Evolutionary conservation across 1,140 invertebrate species (phyloP).

Genomic region (Drosophila tristis): DNA sequence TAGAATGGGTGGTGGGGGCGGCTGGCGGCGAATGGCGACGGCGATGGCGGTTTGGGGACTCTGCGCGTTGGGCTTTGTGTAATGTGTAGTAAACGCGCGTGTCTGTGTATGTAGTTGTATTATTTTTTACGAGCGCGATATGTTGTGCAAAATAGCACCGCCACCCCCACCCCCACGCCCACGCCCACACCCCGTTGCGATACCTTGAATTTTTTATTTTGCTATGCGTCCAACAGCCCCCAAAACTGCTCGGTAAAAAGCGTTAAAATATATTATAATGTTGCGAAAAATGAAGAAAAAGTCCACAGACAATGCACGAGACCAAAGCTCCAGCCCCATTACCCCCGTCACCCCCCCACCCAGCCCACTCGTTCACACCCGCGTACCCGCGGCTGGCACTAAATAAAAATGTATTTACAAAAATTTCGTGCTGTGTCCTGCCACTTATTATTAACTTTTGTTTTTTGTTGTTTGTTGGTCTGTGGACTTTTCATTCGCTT

Average conservation of each 20-base stretch:
- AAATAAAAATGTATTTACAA: conserved; percentile 50
- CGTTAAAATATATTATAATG: conserved; percentile 50
- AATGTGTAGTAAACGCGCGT: conserved; percentile 69
- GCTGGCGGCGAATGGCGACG: too few relatives aligned
- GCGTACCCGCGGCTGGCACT: conserved; percentile 13
- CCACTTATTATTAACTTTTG: conserved; percentile 27
- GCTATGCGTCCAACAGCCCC: neutral
- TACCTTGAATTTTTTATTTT: conserved; percentile 35
- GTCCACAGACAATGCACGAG: neutral
- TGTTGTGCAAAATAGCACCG: conserved; percentile 76
- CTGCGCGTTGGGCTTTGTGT: conserved; percentile 28
- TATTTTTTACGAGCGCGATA: conserved; percentile 83
- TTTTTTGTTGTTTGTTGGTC: neutral
- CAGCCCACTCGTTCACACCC: neutral
- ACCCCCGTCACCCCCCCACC: neutral
- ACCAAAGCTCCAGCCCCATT: too few relatives aligned
- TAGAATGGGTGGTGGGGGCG: neutral
- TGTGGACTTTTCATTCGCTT: conserved; percentile 1
- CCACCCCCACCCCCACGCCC: neutral
- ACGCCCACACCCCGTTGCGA: neutral
- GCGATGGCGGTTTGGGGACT: too few relatives aligned
- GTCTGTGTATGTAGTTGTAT: conserved; percentile 79
- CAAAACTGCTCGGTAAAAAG: conserved; percentile 1
- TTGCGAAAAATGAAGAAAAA: conserved; percentile 10
- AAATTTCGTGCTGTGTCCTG: conserved; percentile 8